Conservation (phyloP, 1,140 invertebrate species). For the Papilio helenus region DNA sequence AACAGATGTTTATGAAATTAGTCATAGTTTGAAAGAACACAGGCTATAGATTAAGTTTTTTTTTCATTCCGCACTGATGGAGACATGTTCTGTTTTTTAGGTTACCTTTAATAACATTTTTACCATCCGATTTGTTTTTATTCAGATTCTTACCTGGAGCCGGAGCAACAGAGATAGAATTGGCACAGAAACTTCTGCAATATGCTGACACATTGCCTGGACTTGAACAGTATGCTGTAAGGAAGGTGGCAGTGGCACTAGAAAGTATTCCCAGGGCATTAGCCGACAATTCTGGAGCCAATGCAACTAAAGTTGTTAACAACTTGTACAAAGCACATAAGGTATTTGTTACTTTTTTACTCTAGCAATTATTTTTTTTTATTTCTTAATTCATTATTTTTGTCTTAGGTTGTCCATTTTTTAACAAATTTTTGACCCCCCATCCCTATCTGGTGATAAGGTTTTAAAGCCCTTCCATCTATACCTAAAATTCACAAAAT, state of each 20-base stretch:
- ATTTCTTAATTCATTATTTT: too few relatives aligned
- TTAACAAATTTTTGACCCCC: too few relatives aligned
- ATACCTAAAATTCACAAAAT: too few relatives aligned
- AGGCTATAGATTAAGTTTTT: too few relatives aligned
- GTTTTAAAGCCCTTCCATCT: too few relatives aligned
- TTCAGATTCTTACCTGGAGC: conserved; percentile 94
- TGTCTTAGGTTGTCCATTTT: too few relatives aligned
- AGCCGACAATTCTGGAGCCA: conserved; percentile 96
- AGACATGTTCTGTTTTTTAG: too few relatives aligned
- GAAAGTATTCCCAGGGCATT: conserved; percentile 96
- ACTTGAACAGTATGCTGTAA: conserved; percentile 98
- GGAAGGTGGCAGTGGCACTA: conserved; percentile 96
- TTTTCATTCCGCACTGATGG: too few relatives aligned
- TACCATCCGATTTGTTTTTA: conserved; percentile 5
- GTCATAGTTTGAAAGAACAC: too few relatives aligned
- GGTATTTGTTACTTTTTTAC: conserved; percentile 64
- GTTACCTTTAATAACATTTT: not conserved
- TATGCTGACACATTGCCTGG: conserved; percentile 97
- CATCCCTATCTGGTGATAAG: too few relatives aligned
- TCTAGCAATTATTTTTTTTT: too few relatives aligned
- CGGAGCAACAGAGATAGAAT: conserved; percentile 97
- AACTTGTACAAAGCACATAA: conserved; percentile 96
- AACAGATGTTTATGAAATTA: too few relatives aligned
- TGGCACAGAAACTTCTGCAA: conserved; percentile 92
- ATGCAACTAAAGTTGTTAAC: conserved; percentile 94